Evolutionary conservation across 2,113 vertebrate species (phyloP).

Genomic region (Malurus cyaneus): DNA sequence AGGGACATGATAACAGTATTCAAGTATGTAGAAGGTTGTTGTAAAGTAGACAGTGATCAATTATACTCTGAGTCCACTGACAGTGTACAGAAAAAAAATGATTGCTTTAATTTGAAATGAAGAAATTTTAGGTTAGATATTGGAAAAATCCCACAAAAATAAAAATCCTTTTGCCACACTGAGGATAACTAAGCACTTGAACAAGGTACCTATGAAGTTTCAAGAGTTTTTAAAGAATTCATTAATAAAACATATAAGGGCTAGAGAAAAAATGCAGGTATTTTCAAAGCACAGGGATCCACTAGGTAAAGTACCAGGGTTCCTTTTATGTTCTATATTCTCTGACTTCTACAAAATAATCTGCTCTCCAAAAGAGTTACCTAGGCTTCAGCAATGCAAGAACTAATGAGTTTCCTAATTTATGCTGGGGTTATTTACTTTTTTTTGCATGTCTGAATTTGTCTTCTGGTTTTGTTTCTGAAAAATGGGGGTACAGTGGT

Average conservation of each 20-base stretch:
- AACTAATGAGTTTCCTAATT: neutral
- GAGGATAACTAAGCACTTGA: neutral
- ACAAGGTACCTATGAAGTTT: neutral
- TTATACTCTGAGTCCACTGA: conserved; percentile 32
- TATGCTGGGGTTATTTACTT: neutral
- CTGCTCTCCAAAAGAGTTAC: neutral
- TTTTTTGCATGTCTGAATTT: neutral
- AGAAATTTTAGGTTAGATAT: neutral
- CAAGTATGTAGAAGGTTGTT: conserved; percentile 61
- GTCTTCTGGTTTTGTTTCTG: neutral
- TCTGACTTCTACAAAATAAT: neutral
- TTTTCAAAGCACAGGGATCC: neutral
- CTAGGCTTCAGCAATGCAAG: neutral
- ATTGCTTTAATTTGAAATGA: conserved; percentile 20
- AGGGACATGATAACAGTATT: conserved; percentile 68
- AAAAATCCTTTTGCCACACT: neutral
- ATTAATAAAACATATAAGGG: neutral
- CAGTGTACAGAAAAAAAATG: neutral
- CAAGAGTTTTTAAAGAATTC: neutral
- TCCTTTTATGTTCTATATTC: neutral
- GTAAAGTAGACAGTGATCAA: conserved; percentile 53
- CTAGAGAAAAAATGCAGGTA: neutral
- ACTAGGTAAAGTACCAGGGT: neutral
- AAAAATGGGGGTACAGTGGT: neutral
- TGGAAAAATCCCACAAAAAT: neutral